A percentile compares a stretch with the other conserved stretches of the same genome.
Evolutionary conservation across 2,113 vertebrate species (phyloP).

Genomic region (Corythaeola cristata): DNA sequence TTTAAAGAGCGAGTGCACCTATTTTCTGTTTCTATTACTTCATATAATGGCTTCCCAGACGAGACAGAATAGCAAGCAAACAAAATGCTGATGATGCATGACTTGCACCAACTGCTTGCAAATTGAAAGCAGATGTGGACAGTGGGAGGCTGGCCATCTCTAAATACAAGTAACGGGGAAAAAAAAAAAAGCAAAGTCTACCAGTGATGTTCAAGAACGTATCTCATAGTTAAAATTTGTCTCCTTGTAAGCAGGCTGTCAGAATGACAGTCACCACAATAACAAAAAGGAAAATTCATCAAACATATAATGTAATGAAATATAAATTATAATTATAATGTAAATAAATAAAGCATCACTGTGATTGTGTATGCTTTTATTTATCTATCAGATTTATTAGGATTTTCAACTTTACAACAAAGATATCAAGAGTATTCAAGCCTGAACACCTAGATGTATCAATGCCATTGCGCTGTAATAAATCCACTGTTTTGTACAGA

Average conservation of each 20-base stretch:
- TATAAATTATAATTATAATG: neutral
- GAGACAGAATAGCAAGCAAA: constrained; percentile 51
- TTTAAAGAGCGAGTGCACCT: constrained; percentile 52
- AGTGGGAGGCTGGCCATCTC: constrained; percentile 48
- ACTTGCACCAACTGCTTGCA: constrained; percentile 59
- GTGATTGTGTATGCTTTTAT: neutral
- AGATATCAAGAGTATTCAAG: neutral
- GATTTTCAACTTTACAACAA: neutral
- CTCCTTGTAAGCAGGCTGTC: neutral
- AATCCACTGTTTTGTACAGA: neutral
- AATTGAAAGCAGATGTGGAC: constrained; percentile 71
- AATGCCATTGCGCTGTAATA: neutral
- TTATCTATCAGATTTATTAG: neutral
- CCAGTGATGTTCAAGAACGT: neutral
- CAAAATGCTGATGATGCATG: constrained; percentile 51
- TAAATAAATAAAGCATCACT: neutral
- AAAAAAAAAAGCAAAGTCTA: neutral
- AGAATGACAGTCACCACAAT: neutral
- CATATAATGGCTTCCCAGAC: constrained; percentile 57
- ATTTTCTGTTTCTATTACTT: constrained; percentile 60
- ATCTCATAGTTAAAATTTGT: neutral
- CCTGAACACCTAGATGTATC: neutral
- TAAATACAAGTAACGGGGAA: constrained; percentile 2
- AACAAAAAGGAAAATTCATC: neutral
- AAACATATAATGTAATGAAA: neutral